Conservation (phyloP, 2,888 invertebrate genomes). For the Ethmia dodecea region DNA sequence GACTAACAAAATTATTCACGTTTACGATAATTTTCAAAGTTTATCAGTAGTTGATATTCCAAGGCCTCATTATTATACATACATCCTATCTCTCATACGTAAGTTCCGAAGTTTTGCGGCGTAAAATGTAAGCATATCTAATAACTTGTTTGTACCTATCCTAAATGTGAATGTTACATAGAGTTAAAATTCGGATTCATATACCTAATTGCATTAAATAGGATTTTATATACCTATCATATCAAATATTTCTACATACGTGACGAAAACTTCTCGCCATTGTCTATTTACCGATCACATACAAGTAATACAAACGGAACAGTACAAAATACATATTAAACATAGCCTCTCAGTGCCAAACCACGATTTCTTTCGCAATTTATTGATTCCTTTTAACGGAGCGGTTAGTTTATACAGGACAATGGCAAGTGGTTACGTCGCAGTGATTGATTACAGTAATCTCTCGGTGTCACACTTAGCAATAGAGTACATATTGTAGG, state of each 20-base stretch:
- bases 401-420: slow-evolving; percentile 31
- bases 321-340: slow-evolving; percentile 16
- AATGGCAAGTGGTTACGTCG: slow-evolving; percentile 39
- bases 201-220: slow-evolving; percentile 31
- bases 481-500: slow-evolving; percentile 3
- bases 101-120: slow-evolving; percentile 22
- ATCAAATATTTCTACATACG: slow-evolving; percentile 27
- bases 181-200: slow-evolving; percentile 36
- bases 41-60: not conserved
- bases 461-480: slow-evolving; percentile 15
- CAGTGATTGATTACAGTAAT: slow-evolving; percentile 39
- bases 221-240: slow-evolving; percentile 34
- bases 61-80: slow-evolving; percentile 12
- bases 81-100: slow-evolving; percentile 33
- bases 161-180: slow-evolving; percentile 51
- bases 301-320: not conserved
- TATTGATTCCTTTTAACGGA: slow-evolving; percentile 4
- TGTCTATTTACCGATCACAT: slow-evolving; percentile 32
- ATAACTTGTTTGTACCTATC: slow-evolving; percentile 41
- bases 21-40: slow-evolving; percentile 5
- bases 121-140: slow-evolving; percentile 9
- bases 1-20: slow-evolving; percentile 26
- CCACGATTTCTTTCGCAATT: slow-evolving; percentile 31
- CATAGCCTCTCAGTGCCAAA: slow-evolving; percentile 64
- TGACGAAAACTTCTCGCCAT: slow-evolving; percentile 45